Evolutionary conservation across 2,888 invertebrate species (phyloP), one percentile per base, ranked within the genome.

Genomic region (Ectemnius lituratus): DNA sequence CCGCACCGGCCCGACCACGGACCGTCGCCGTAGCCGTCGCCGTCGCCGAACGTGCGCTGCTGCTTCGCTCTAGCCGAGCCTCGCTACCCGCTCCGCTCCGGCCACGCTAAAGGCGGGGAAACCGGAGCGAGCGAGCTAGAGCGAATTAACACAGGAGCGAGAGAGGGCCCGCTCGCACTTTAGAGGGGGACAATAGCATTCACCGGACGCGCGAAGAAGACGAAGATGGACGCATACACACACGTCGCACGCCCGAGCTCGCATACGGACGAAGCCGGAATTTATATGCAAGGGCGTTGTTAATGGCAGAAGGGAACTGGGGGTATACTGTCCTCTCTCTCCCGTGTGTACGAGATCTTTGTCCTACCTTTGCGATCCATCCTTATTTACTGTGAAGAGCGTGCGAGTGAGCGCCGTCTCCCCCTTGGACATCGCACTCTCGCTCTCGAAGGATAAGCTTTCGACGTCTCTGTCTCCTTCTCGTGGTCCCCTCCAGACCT

Each of bases 201-300:
- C 60, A 59, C 20, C 57, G 76, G 46, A 75, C 61, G 60, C 77
- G 72, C 70, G 76, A 57, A 67, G 67, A 73, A 82, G 83, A 87
- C 75, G 76, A 81, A 83, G 86, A 85, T 73, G 75, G 74, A 81
- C 73, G 73, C 70, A 66, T 20, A 37, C 67, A 37, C 76, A 69
- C 79, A 64, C 65, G 82, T 63, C 66, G 47, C 62, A 63, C 68
- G 63, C 67, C 57, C 65, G 62, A 47, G 58, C 69, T 52, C 52
- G 76, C 83, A 84, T 86, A 84, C 82, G 82, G 78, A 85, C 78
- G 81, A 83, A 83, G 82, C 82, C 82, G 77, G 89, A 89, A 90
- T 90, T 90, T 90, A 90, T 90, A 89, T 88, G 90, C 90, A 89
- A 90, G 90, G 90, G 90, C 90, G 90, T 90, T 90, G 90, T 90